Percentiles rank a stretch among this genome's conserved stretches.
Evolutionary conservation across 2,888 invertebrate genomes (phyloP).

Genomic region (Netelia fuscicornis): DNA sequence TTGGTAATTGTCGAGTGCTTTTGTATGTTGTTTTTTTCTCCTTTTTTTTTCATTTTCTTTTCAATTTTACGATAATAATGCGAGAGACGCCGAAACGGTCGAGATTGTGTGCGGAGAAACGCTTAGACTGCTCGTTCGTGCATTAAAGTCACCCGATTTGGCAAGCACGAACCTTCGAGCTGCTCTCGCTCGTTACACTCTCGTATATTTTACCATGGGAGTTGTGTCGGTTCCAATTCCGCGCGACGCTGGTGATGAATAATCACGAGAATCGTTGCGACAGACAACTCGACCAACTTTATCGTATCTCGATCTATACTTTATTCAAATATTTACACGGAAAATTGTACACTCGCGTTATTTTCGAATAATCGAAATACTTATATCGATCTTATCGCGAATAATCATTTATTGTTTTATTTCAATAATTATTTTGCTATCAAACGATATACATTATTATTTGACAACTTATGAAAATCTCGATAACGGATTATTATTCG

Average conservation of each 20-base stretch:
- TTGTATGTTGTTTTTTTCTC: background rate
- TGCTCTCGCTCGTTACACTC: conserved; percentile 25
- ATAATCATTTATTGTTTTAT: too few relatives aligned
- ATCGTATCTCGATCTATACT: too few relatives aligned
- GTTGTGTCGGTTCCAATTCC: conserved; percentile 24
- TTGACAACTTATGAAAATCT: too few relatives aligned
- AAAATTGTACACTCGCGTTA: too few relatives aligned
- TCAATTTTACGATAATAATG: too few relatives aligned
- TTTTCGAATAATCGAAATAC: too few relatives aligned
- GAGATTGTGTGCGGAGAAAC: conserved; percentile 6
- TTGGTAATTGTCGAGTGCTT: background rate
- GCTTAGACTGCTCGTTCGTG: conserved; percentile 48
- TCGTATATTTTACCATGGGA: conserved; percentile 38
- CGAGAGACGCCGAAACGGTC: too few relatives aligned
- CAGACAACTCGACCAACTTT: background rate
- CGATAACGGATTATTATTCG: too few relatives aligned
- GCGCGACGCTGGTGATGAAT: conserved; percentile 38
- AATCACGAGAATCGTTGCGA: conserved; percentile 40
- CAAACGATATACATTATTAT: too few relatives aligned
- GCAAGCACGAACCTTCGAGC: conserved; percentile 24
- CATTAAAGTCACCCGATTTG: conserved; percentile 59
- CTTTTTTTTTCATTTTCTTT: conserved; percentile 21
- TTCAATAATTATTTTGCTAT: too few relatives aligned
- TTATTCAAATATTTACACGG: too few relatives aligned
- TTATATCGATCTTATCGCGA: too few relatives aligned